Evolutionary conservation across 2,888 invertebrate genomes (phyloP).

Genomic region (Andrena trimmerana): DNA sequence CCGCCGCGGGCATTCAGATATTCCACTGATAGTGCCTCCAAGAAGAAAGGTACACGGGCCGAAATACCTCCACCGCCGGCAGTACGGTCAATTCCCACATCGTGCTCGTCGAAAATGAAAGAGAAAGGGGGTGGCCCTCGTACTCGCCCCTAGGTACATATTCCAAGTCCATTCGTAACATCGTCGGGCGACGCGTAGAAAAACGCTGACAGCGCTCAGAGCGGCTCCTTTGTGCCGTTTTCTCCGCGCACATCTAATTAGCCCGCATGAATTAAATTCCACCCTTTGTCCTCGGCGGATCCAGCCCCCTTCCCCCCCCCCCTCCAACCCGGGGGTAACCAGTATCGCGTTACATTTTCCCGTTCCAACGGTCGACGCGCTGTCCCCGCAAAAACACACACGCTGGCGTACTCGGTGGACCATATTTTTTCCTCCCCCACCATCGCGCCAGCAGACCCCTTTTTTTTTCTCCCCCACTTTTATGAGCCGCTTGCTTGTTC

Average conservation of each 20-base stretch:
- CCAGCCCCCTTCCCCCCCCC: neutral
- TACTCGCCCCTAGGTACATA: neutral
- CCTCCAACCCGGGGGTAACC: neutral
- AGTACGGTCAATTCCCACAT: neutral
- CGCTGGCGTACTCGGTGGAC: neutral
- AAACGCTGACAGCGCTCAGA: conserved; percentile 16
- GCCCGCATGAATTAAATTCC: conserved; percentile 15
- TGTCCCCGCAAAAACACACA: conserved; percentile 6
- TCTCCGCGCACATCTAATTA: conserved; percentile 9
- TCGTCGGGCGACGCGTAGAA: neutral
- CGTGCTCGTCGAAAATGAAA: neutral
- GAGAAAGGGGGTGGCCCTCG: neutral
- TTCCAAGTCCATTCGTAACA: neutral
- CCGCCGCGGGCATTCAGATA: neutral
- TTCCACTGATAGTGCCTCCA: neutral
- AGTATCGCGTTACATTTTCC: neutral
- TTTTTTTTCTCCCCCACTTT: neutral
- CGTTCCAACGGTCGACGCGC: neutral
- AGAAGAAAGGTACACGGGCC: neutral
- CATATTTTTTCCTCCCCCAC: neutral
- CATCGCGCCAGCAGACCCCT: too few species aligned
- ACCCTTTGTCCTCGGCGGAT: neutral
- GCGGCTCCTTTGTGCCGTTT: conserved; percentile 10
- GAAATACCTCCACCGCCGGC: neutral
- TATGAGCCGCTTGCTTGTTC: conserved; percentile 39